phyloP scores from a whole-genome alignment of 2,888 invertebrate species.

The Ferrisia virgata region DNA sequence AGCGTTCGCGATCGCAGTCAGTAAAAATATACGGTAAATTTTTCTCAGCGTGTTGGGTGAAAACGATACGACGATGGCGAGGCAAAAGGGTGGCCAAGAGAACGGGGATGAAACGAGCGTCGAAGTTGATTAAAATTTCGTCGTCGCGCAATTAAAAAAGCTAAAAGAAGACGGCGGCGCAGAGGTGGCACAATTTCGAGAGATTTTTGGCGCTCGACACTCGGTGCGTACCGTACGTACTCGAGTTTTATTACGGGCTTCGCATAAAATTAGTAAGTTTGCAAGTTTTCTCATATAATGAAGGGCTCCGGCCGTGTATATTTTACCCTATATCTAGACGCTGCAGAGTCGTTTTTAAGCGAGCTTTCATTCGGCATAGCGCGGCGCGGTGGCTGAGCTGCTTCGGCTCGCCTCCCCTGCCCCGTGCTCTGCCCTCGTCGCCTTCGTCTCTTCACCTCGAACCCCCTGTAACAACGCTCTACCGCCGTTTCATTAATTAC shows the following conservation, averaged over 20 bases:
- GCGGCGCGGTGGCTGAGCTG: neutral
- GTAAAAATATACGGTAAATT: neutral
- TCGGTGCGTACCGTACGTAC: constrained; percentile 4
- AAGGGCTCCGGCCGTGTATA: constrained; percentile 14
- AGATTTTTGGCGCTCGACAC: constrained; percentile 25
- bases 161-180: neutral
- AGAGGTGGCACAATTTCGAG: neutral
- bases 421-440: neutral
- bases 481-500: constrained; percentile 44
- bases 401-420: neutral
- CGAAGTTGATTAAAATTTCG: constrained; percentile 42
- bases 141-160: constrained; percentile 24
- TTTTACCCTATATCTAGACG: constrained; percentile 7
- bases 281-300: constrained; percentile 34
- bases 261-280: constrained; percentile 40
- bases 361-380: constrained; percentile 16
- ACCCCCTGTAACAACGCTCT: neutral
- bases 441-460: neutral
- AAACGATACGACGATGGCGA: too few species aligned
- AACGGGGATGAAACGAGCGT: neutral
- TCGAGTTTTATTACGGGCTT: constrained; percentile 36
- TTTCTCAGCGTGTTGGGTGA: neutral
- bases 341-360: neutral
- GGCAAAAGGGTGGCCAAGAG: neutral
- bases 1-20: neutral